Percentiles rank a stretch among this genome's conserved stretches.
These are phyloP conservation scores for Epinephelus cyanopodus DNA, from an alignment of 2,113 vertebrate species.

Conservation along the genomic window DNA sequence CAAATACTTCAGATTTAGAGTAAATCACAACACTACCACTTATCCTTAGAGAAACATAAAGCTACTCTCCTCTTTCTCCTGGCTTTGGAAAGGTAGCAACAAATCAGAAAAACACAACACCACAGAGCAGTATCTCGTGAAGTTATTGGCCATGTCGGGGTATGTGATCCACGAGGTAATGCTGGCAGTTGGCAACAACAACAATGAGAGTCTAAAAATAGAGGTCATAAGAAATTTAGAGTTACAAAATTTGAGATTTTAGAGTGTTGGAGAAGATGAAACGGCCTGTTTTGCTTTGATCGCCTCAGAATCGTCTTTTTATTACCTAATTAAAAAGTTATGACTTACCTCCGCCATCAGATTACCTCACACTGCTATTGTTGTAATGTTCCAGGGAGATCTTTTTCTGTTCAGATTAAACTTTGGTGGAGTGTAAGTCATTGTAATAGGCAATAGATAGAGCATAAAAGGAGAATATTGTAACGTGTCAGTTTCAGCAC, in stretches of 20 bases:
- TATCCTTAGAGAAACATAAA: not conserved
- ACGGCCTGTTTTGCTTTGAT: constrained; percentile 52
- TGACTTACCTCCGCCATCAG: constrained; percentile 15
- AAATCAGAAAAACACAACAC: not conserved
- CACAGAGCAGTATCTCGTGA: not conserved
- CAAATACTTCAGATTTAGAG: not conserved
- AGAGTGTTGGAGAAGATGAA: constrained; percentile 31
- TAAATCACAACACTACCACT: not conserved
- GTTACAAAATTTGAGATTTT: constrained; percentile 24
- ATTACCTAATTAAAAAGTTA: constrained; percentile 44
- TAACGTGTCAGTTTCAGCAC: too few relatives aligned
- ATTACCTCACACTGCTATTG: not conserved
- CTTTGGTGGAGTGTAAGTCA: not conserved
- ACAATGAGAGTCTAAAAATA: constrained; percentile 30
- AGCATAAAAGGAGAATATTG: not conserved
- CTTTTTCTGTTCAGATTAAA: not conserved
- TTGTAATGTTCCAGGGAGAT: not conserved
- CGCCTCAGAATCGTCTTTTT: constrained; percentile 21
- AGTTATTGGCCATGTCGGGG: not conserved
- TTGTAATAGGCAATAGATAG: not conserved
- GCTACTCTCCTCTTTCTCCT: not conserved
- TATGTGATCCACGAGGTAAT: not conserved
- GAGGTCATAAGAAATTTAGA: constrained; percentile 24
- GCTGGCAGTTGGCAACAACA: not conserved
- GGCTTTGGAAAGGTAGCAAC: not conserved